Evolutionary conservation across 2,888 invertebrate genomes (phyloP).

Genomic region (Azorinus chamasolen): DNA sequence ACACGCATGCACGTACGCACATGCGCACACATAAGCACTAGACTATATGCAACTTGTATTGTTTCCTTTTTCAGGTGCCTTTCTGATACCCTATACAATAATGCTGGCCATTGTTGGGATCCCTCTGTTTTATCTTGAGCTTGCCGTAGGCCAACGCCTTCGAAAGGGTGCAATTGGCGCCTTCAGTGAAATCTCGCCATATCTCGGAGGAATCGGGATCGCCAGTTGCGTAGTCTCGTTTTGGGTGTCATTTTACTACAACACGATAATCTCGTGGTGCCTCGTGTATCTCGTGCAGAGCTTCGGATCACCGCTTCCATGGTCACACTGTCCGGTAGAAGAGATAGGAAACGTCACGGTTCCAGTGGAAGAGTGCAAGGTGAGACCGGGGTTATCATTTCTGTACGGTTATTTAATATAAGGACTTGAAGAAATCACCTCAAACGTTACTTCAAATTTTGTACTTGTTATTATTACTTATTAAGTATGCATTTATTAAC

Average conservation of each 20-base stretch:
- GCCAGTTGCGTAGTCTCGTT: constrained; percentile 96
- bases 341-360: constrained; percentile 42
- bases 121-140: constrained; percentile 96
- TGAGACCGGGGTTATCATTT: constrained; percentile 19
- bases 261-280: constrained; percentile 98
- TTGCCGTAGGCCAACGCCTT: constrained; percentile 97
- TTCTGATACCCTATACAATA: constrained; percentile 97
- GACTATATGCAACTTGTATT: too few species aligned
- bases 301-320: constrained; percentile 94
- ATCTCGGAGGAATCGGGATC: constrained; percentile 97
- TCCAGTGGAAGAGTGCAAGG: constrained; percentile 63
- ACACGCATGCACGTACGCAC: too few species aligned
- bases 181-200: constrained; percentile 97
- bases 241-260: constrained; percentile 97
- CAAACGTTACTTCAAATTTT: too few species aligned
- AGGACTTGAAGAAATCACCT: too few species aligned
- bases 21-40: too few species aligned
- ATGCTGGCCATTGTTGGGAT: constrained; percentile 94
- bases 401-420: too few species aligned
- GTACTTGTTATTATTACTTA: too few species aligned
- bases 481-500: too few species aligned
- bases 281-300: constrained; percentile 97
- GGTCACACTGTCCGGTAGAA: constrained; percentile 91
- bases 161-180: constrained; percentile 95
- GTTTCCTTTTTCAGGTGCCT: constrained; percentile 91